Conservation (phyloP, 1,140 invertebrate species). For the Pseudomyrmex dendroicus region DNA sequence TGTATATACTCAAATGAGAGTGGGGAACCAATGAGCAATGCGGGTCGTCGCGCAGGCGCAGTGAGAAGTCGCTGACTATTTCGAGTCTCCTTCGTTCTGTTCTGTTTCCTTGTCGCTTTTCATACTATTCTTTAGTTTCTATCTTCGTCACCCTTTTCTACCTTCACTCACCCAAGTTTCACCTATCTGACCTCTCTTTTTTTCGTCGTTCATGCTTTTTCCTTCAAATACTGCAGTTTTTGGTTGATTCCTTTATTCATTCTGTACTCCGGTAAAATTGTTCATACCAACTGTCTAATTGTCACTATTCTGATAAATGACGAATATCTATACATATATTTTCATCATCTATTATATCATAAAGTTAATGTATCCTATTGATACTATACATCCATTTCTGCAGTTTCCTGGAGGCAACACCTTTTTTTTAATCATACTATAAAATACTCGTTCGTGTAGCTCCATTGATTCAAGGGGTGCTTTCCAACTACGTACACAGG, state of each 20-base stretch:
- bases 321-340: no score
- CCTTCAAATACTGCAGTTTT: constrained; percentile 41
- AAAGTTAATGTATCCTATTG: constrained; percentile 25
- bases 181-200: not conserved
- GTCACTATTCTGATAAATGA: constrained; percentile 29
- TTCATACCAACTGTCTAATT: constrained; percentile 69
- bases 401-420: not conserved
- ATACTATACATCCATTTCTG: constrained; percentile 42
- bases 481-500: no score
- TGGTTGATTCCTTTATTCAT: constrained; percentile 44
- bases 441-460: not conserved
- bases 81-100: not conserved
- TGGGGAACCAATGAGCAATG: constrained; percentile 70
- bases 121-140: constrained; percentile 22
- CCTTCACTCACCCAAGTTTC: constrained; percentile 19
- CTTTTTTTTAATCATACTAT: not conserved
- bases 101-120: constrained; percentile 29
- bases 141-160: constrained; percentile 18
- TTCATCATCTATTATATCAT: constrained; percentile 54
- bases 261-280: constrained; percentile 51
- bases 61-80: constrained; percentile 36
- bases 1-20: constrained; percentile 60
- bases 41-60: constrained; percentile 65
- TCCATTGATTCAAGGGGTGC: not conserved
- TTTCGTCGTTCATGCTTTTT: constrained; percentile 19